Base-by-base conservation (phyloP, 2,888 invertebrate genomes). In the Drosophila quinaria region DNA sequence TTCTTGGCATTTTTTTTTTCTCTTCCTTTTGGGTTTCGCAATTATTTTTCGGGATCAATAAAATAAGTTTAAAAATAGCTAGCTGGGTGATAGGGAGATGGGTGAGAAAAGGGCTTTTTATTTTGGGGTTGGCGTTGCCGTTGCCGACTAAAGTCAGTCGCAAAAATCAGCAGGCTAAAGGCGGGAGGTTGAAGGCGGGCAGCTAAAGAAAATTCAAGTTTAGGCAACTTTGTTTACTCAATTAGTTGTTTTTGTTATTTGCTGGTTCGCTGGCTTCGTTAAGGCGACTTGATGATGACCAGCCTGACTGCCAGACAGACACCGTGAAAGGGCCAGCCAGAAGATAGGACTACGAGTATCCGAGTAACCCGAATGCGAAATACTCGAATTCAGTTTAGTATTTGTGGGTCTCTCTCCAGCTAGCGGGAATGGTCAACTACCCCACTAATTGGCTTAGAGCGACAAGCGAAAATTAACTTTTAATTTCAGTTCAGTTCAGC, bases 391-490 rank as follows among this genome's bases (percentile, higher is more conserved):
- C 44, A 19, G 44, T 33, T 44, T 55, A 41, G 52, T 5, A 25
- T 25, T 25, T 25, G 25, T 25, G 25, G 25, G 25, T 25, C 25
- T 29, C 29, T 6, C 17, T 25, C 39, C 29, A n/a, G 25, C 39
- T 13, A 10, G 4, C 17, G 13, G 55, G 55, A n/a, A 35, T 54
- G 46, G 35, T 60, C 42, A 58, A 58, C 72, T 71, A 75, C 71
- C 80, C 66, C 84, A 86, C 86, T 86, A 86, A 86, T 86, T 86
- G 86, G 86, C 86, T 86, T 88, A 86, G 84, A 86, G 88, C 88
- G 88, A 86, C 86, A 86, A 86, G 84, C 87, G 86, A 86, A 86
- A 86, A 88, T 86, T 81, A 88, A 88, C 87, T 80, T 86, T 87
- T 85, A 81, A 87, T 87, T 83, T 80, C 69, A 69, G 61, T 83